phyloP scores from a whole-genome alignment of 2,113 vertebrate species.

The Rana temporaria region DNA sequence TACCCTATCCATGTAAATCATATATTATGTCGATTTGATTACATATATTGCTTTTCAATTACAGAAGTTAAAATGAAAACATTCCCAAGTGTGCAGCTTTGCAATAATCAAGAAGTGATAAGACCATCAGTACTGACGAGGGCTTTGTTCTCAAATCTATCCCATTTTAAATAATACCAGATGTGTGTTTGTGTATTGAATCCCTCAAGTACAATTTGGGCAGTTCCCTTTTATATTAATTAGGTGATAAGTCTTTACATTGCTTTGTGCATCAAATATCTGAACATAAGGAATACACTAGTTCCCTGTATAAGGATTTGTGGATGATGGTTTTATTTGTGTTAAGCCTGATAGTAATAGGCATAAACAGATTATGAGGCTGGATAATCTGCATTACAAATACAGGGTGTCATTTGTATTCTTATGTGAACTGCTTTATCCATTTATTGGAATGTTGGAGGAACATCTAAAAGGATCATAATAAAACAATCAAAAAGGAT shows the following conservation, averaged over 20 bases:
- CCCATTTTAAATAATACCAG: background rate
- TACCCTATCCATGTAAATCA: too few relatives aligned
- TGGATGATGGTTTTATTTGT: background rate
- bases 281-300: background rate
- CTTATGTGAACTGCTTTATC: background rate
- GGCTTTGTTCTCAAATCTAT: background rate
- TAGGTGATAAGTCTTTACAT: background rate
- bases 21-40: too few relatives aligned
- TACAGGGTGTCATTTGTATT: background rate
- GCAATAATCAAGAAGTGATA: background rate
- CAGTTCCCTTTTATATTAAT: slow-evolving; percentile 5
- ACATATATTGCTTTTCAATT: too few relatives aligned
- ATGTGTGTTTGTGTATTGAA: background rate
- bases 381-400: background rate
- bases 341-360: background rate
- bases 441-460: background rate
- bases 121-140: background rate
- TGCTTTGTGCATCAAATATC: background rate
- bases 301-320: background rate
- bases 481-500: too few relatives aligned
- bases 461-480: background rate
- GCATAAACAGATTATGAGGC: background rate
- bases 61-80: background rate
- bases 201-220: background rate
- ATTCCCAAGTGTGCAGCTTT: background rate